Evolutionary conservation across 1,140 invertebrate genomes (phyloP).

Genomic region (Ruditapes philippinarum): DNA sequence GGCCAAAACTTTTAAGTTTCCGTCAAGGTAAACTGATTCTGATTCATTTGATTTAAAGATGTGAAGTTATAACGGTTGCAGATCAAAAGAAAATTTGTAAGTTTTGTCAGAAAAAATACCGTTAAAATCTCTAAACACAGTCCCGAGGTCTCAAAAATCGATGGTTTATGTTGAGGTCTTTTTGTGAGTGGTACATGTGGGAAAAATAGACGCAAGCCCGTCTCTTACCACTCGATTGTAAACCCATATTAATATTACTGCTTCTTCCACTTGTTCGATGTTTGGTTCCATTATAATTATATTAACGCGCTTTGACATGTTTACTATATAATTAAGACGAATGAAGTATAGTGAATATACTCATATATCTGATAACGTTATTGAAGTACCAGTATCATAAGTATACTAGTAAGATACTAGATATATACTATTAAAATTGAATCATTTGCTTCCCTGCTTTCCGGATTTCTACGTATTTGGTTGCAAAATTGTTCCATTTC

Average conservation of each 20-base stretch:
- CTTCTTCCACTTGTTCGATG: neutral
- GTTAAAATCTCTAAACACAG: too few relatives aligned
- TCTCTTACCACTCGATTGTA: neutral
- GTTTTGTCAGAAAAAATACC: too few relatives aligned
- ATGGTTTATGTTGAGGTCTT: slow-evolving; percentile 26
- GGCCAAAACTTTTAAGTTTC: neutral
- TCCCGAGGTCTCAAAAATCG: neutral
- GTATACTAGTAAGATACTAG: neutral
- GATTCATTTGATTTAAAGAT: neutral
- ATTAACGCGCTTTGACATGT: too few relatives aligned
- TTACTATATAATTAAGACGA: neutral
- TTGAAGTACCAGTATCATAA: neutral
- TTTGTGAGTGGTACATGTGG: neutral
- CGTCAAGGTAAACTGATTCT: neutral
- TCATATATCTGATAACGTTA: neutral
- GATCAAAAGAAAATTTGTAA: neutral
- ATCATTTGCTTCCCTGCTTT: neutral
- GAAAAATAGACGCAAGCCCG: neutral
- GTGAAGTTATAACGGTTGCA: neutral
- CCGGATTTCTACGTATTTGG: neutral
- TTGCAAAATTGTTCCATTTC: neutral
- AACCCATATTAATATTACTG: slow-evolving; percentile 31
- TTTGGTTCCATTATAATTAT: too few relatives aligned
- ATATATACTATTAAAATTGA: too few relatives aligned
- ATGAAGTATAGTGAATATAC: slow-evolving; percentile 13